Evolutionary conservation across 2,888 invertebrate species (phyloP).

Genomic region (Terebella lapidaria): DNA sequence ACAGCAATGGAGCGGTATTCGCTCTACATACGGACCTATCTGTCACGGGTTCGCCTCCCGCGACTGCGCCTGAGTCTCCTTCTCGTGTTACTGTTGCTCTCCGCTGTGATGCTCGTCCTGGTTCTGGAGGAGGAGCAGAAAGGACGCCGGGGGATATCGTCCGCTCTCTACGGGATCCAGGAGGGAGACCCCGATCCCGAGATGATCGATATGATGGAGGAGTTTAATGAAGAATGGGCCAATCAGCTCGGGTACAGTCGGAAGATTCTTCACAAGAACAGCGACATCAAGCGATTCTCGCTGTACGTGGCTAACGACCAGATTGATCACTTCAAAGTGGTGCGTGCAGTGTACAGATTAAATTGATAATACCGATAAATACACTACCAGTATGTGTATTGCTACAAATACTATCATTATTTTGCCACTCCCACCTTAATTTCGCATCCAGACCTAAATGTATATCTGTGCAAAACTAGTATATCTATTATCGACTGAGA

Average conservation of each 20-base stretch:
- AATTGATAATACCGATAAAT: no score
- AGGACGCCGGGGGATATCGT: neutral
- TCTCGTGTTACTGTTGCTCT: neutral
- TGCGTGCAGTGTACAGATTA: no score
- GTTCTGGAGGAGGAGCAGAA: neutral
- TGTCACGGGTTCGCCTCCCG: neutral
- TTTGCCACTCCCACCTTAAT: no score
- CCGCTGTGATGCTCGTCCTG: neutral
- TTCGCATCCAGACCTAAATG: no score
- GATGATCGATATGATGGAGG: neutral
- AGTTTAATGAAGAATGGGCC: neutral
- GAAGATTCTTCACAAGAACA: neutral
- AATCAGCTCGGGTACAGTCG: neutral
- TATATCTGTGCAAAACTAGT: no score
- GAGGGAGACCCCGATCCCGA: neutral
- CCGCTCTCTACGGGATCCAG: neutral
- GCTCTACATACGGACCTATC: no score
- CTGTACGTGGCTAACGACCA: neutral
- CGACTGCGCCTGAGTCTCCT: neutral
- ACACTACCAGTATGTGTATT: no score
- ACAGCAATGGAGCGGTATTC: no score
- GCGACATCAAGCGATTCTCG: neutral
- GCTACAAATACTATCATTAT: no score
- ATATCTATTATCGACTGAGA: no score
- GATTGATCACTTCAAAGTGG: slow-evolving; percentile 4